Evolutionary conservation across 2,797 vertebrate species (phyloP).

Genomic region (Streptopelia turtur): DNA sequence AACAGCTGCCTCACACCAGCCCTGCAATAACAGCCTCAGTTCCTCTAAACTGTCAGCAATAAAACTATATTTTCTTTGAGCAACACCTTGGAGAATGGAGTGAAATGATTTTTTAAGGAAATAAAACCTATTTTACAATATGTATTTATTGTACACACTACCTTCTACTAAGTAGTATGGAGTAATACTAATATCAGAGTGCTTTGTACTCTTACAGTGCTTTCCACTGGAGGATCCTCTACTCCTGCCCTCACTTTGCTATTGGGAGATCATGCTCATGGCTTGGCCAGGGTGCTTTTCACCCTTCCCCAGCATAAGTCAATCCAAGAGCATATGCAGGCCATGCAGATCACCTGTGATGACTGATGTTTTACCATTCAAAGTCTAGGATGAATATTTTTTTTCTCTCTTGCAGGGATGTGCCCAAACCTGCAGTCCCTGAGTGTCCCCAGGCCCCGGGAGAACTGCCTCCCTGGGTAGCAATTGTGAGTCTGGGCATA

Average conservation of each 20-base stretch:
- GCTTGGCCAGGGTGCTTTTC: background rate
- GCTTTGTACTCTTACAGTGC: background rate
- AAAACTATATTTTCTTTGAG: conserved; percentile 40
- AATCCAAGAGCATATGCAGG: background rate
- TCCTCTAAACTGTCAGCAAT: conserved; percentile 33
- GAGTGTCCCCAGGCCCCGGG: background rate
- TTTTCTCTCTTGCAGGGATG: background rate
- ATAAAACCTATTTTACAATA: conserved; percentile 13
- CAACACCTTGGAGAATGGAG: conserved; percentile 33
- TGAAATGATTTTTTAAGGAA: conserved; percentile 24
- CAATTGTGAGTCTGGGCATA: background rate
- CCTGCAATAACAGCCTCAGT: background rate
- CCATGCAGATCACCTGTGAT: background rate
- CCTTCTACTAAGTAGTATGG: background rate
- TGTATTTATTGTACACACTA: background rate
- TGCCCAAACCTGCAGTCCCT: background rate
- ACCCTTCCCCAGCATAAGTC: background rate
- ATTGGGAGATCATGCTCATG: fast-evolving
- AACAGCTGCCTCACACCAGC: conserved; percentile 22
- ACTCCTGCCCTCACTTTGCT: background rate
- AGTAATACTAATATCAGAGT: background rate
- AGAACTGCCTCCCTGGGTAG: background rate
- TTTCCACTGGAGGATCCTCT: background rate
- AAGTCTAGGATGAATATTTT: background rate
- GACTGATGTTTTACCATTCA: background rate